Percentiles rank a stretch among this genome's conserved stretches.
These are phyloP conservation scores for Halictus quadricinctus DNA, from an alignment of 2,888 invertebrate species.

Conservation along the genomic window DNA sequence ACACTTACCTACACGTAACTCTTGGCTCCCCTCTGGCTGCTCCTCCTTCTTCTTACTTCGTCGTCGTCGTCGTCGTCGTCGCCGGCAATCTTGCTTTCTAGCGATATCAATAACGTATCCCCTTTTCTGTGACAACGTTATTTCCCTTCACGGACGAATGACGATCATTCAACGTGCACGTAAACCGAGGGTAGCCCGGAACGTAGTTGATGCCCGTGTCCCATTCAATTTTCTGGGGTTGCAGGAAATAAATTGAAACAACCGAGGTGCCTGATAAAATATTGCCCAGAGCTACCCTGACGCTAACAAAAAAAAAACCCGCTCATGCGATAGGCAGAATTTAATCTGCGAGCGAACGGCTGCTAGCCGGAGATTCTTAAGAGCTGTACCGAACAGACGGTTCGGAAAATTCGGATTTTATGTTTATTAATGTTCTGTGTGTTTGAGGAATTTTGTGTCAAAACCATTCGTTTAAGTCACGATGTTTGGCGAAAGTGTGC, in stretches of 20 bases:
- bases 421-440: not conserved
- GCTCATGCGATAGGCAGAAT: not conserved
- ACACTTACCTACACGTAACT: slow-evolving; percentile 81
- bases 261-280: slow-evolving; percentile 14
- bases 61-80: slow-evolving; percentile 61
- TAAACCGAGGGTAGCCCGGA: slow-evolving; percentile 11
- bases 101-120: slow-evolving; percentile 70
- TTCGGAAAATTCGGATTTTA: not conserved
- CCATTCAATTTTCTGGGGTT: slow-evolving; percentile 57
- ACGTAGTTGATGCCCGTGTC: slow-evolving; percentile 39
- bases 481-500: not conserved
- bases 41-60: slow-evolving; percentile 61
- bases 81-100: slow-evolving; percentile 47
- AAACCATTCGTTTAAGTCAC: not conserved
- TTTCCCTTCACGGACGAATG: slow-evolving; percentile 43
- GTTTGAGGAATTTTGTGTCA: not conserved
- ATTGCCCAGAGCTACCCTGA: slow-evolving; percentile 32
- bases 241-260: slow-evolving; percentile 41
- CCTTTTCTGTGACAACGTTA: slow-evolving; percentile 43
- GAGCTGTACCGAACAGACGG: not conserved
- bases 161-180: slow-evolving; percentile 39
- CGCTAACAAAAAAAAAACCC: not conserved
- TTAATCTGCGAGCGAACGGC: not conserved
- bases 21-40: slow-evolving; percentile 73
- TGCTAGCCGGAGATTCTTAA: not conserved